These are phyloP conservation scores for Lathronympha strigana DNA, from an alignment of 2,888 invertebrate species.

Conservation along the genomic window DNA sequence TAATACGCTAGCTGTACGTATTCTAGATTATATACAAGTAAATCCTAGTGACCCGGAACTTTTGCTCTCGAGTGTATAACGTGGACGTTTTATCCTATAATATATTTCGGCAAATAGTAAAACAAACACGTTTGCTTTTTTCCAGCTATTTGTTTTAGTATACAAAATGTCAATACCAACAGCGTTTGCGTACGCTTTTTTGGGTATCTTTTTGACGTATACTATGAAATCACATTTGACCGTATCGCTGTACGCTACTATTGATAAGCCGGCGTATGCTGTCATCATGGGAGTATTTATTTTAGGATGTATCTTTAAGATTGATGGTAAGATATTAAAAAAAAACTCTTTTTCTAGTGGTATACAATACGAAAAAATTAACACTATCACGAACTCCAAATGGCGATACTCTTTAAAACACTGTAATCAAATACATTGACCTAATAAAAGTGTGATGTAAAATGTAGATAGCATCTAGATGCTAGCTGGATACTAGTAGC, in stretches of 20 bases:
- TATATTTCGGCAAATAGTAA: background rate
- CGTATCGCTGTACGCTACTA: slow-evolving; percentile 38
- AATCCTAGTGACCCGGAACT: too few species aligned
- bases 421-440: too few species aligned
- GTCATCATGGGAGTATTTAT: slow-evolving; percentile 38
- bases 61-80: too few species aligned
- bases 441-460: too few species aligned
- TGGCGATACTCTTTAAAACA: too few species aligned
- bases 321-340: slow-evolving; percentile 31
- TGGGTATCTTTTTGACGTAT: slow-evolving; percentile 27
- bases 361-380: too few species aligned
- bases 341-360: background rate
- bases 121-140: background rate
- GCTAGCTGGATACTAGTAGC: too few species aligned
- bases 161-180: slow-evolving; percentile 28
- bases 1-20: too few species aligned
- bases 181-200: slow-evolving; percentile 10
- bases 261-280: slow-evolving; percentile 38
- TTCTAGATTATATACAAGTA: too few species aligned
- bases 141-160: slow-evolving; percentile 34
- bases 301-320: slow-evolving; percentile 40
- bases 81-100: too few species aligned
- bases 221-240: slow-evolving; percentile 29
- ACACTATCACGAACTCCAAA: too few species aligned
- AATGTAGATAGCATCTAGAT: too few species aligned